Base-by-base conservation (phyloP, 2,113 vertebrate species). In the Oncorhynchus gorbuscha region DNA sequence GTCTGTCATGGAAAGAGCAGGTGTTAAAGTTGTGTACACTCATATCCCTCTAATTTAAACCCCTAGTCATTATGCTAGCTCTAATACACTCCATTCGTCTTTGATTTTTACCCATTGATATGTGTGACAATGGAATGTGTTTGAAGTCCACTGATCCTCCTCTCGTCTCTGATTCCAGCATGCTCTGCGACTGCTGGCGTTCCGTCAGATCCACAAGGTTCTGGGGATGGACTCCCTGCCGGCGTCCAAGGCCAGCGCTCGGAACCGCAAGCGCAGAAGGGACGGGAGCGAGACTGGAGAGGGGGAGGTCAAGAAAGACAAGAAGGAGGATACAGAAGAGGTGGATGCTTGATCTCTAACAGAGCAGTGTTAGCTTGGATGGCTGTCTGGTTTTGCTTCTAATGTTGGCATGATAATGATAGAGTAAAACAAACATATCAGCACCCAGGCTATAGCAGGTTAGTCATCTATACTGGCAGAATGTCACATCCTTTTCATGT, bases 131-230 rank as follows among this genome's bases (percentile, higher is more conserved):
- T 45, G 39, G 39, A 45, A 45, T 45, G 51, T 55, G 16, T 55
- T 55, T 55, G 16, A 55, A 55, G 51, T 16, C 16, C 51, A 55
- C 51, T 55, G 3, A 55, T 55, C 51, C 51, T 18, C 16, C 51
- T 55, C 24, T 22, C 6, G 64, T 7, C 77, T 79, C n/a, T 71
- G 59, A 5, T 82, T 75, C 35, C 90, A 95, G 92, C 90, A 91
- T 1, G 89, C 92, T 4, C 88, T 95, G 80, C 89, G 95, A 76
- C 83, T 94, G 59, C 78, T 96, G 26, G 89, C 92, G 4, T 96
- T 96, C 88, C 88, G 89, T 45, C 93, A 94, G 81, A 89, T 93
- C 65, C 92, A 94, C 86, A 91, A 92, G 45, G 76, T 92, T 7
- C 90, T 96, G 30, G 89, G 89, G 58, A 95, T 92, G 88, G 90